Base-by-base conservation (phyloP, 2,888 invertebrate genomes). In the Chrysolina haemoptera region DNA sequence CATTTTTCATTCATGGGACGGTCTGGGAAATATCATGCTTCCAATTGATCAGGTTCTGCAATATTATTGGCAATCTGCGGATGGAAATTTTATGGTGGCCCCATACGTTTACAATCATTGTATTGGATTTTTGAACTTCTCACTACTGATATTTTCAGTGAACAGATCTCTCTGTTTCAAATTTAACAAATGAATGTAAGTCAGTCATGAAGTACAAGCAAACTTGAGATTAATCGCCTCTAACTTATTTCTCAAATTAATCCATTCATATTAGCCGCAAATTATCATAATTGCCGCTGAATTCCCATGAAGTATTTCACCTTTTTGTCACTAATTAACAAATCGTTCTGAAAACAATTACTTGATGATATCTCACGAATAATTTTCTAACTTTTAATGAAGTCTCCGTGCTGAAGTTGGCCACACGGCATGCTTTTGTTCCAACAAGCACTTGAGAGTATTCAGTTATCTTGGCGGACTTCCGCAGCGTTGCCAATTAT, bases 301-400 rank as follows among this genome's bases (percentile, higher is more conserved):
- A 71, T 46, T 73, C 62, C 53, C 62, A 46, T 27, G 35, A 27
- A 69, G 65, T 68, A 73, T 71, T 73, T 43, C 71, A 62, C 68
- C 67, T 66, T 68, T 74, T 40, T 27, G 27, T 41, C 43, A 27
- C 48, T 74, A 69, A 76, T 74, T 74, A 74, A 68, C 71, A 71
- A 71, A 75, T 74, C 71, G 74, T 74, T 72, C 50, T 16, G 62
- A 68, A 74, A 74, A 76, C 74, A 76, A 76, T 76, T 73, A 73
- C 70, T 68, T 66, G 62, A 41, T 65, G 55, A 70, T 68, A 74
- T 67, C 67, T 62, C 71, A 68, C 74, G 70, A 74, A 76, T 74
- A 65, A 76, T 71, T 74, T 20, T 74, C 73, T 50, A 76, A 76
- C 67, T 76, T 76, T 72, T 76, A 76, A 76, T 76, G 74, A 74